Evolutionary conservation across 2,888 invertebrate species (phyloP).

Genomic region (Troilus luridus): DNA sequence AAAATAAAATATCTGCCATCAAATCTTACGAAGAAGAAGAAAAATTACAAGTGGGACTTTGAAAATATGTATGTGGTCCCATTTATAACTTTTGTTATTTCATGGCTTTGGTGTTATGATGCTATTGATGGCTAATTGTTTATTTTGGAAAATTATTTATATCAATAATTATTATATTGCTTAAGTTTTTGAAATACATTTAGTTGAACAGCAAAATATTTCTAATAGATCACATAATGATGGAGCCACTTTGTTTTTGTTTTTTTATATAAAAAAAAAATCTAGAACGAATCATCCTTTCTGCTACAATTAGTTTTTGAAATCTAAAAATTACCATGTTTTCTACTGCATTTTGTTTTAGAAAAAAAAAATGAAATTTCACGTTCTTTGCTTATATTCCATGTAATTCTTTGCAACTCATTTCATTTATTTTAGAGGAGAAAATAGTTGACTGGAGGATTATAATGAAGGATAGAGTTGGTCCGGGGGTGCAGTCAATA

Average conservation of each 20-base stretch:
- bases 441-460: no score
- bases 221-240: slow-evolving; percentile 16
- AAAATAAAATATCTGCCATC: no score
- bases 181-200: neutral
- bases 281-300: neutral
- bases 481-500: no score
- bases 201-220: neutral
- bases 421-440: no score
- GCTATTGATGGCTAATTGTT: neutral
- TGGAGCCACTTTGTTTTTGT: neutral
- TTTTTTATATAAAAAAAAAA: neutral
- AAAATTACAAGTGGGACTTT: no score
- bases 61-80: neutral
- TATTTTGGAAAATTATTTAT: neutral
- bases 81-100: neutral
- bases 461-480: no score
- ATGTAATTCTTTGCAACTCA: neutral
- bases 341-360: neutral
- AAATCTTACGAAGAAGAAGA: no score
- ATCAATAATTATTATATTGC: neutral
- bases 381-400: neutral
- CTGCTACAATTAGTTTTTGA: neutral
- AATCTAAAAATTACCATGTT: neutral
- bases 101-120: neutral
- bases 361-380: neutral